Evolutionary conservation across 2,797 vertebrate genomes (phyloP), one percentile per base, ranked within the genome.

Genomic region (Spea hammondii): DNA sequence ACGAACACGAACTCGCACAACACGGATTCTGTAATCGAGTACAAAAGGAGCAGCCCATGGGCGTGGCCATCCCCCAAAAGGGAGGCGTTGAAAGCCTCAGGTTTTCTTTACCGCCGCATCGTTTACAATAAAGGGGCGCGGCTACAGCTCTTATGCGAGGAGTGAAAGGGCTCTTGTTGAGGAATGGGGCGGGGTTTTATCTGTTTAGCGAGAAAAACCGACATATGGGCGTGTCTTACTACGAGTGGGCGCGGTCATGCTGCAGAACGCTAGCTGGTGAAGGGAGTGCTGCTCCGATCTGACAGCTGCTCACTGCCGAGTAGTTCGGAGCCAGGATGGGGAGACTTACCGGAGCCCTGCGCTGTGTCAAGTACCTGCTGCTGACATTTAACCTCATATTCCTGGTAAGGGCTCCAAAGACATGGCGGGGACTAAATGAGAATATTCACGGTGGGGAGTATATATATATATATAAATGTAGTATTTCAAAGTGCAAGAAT

Each of bases 331-430:
- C 64, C 54, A 74, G 65, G 86, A 97, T 98, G 96, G 86, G 95
- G 86, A 93, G 94, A 89, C 94, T 93, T 78, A 92, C 91, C 84
- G 94, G 93, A 57, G 92, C 91, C 79, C 95, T 97, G 94, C 95
- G 94, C 86, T 97, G 95, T 87, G 88, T 98, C 86, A 98, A 98
- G 92, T 96, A 96, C 87, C 92, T 98, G 85, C 94, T 98, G 5
- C 95, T 97, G 86, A 85, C 93, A 32, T 98, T 98, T 93, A 98
- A 97, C 92, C 94, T 97, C 90, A 94, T 95, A 83, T 97, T 97
- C 85, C 97, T 96, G 97, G 97, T 98, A 88, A 97, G 96, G 91
- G 14, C n/a, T 17, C 8, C 14, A 53, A 53, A 53, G 10, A 10
- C 9, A 10, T 13, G 12, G 55, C 55, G 5, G 55, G 55, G 55